Conservation (phyloP, 2,113 vertebrate species). For the Blennius ocellaris region DNA sequence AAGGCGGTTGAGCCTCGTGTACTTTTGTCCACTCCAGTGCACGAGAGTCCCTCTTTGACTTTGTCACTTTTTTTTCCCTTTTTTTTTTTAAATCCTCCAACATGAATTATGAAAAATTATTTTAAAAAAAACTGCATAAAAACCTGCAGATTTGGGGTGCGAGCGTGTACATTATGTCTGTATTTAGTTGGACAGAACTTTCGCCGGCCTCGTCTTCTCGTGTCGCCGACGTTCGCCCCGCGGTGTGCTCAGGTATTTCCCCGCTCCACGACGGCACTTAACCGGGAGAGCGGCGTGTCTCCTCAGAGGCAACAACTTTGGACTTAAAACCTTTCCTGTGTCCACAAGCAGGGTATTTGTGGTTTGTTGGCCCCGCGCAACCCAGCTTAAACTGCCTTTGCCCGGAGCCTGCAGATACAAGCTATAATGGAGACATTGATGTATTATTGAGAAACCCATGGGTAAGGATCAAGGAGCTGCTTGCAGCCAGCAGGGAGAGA, state of each 20-base stretch:
- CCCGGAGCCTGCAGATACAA: constrained; percentile 73
- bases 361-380: constrained; percentile 55
- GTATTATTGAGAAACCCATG: constrained; percentile 81
- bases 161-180: constrained; percentile 7
- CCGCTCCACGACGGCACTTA: constrained; percentile 37
- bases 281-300: constrained; percentile 59
- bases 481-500: constrained; percentile 57
- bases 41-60: not conserved
- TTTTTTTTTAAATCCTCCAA: too few species aligned
- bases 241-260: constrained; percentile 56
- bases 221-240: constrained; percentile 43
- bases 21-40: constrained; percentile 20
- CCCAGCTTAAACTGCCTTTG: constrained; percentile 70
- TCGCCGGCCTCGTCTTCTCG: constrained; percentile 12
- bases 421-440: constrained; percentile 81
- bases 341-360: constrained; percentile 71
- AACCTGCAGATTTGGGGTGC: too few species aligned
- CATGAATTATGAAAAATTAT: constrained; percentile 25
- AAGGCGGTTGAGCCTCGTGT: not conserved
- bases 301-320: constrained; percentile 74
- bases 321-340: constrained; percentile 82
- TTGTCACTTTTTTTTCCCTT: constrained; percentile 28
- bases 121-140: too few species aligned
- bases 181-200: constrained; percentile 53
- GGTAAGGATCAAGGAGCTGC: constrained; percentile 76